These are phyloP conservation scores for Herpailurus yagouaroundi DNA, from an alignment of 2,113 vertebrate genomes.

Conservation along the genomic window DNA sequence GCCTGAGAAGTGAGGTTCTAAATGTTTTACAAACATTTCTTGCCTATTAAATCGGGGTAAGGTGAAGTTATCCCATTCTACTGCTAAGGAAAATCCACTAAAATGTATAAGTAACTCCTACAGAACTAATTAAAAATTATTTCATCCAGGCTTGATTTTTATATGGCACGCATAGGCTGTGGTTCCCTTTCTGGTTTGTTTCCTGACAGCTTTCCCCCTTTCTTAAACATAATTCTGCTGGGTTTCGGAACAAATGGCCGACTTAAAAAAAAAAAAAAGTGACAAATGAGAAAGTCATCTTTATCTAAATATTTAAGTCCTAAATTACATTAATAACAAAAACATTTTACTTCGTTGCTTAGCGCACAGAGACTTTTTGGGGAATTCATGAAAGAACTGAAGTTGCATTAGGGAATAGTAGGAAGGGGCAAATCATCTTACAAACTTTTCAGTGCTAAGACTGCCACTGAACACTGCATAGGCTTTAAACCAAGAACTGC, in stretches of 20 bases:
- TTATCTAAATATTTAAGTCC: background rate
- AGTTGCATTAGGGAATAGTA: background rate
- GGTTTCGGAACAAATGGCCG: constrained; percentile 7
- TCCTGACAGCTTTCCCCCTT: background rate
- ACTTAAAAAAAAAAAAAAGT: background rate
- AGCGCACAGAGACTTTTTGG: background rate
- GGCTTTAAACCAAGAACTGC: background rate
- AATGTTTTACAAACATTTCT: background rate
- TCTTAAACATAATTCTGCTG: background rate
- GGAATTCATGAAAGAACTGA: background rate
- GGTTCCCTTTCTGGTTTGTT: background rate
- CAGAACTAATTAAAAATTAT: background rate
- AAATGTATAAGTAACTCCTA: background rate
- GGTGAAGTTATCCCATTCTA: background rate
- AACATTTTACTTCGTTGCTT: background rate
- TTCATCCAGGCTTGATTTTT: background rate
- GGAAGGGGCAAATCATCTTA: background rate
- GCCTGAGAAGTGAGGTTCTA: background rate
- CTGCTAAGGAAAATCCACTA: background rate
- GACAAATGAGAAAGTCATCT: background rate
- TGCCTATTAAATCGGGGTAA: background rate
- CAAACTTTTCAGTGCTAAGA: background rate
- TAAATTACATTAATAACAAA: constrained; percentile 30
- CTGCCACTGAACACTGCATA: background rate
- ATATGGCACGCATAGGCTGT: background rate